Conservation (phyloP, 2,797 vertebrate species). For the Etheostoma perlongum region DNA sequence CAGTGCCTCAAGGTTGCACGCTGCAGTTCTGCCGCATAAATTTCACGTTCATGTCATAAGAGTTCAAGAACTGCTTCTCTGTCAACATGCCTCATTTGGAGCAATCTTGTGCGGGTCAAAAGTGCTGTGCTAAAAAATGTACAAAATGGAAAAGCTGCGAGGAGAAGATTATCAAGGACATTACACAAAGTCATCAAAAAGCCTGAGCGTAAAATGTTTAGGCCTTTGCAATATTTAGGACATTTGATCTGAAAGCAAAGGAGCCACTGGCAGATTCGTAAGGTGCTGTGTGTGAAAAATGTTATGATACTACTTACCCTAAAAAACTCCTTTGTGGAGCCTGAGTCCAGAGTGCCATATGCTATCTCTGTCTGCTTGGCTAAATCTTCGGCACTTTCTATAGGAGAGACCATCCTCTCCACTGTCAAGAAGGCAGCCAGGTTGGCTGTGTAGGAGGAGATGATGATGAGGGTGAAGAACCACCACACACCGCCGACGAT, state of each 20-base stretch:
- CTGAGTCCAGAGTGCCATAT: constrained; percentile 98
- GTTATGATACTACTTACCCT: constrained; percentile 89
- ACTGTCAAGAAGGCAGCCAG: constrained; percentile 99
- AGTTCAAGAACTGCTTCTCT: constrained; percentile 72
- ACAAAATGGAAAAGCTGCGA: constrained; percentile 46
- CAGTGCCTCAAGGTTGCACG: constrained; percentile 78
- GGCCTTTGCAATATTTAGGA: constrained; percentile 20
- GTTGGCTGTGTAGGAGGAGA: constrained; percentile 99
- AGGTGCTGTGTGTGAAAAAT: constrained; percentile 18
- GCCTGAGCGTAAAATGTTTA: constrained; percentile 30
- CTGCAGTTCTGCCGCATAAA: constrained; percentile 74
- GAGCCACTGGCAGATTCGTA: constrained; percentile 8
- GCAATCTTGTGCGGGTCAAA: constrained; percentile 64
- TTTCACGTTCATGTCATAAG: constrained; percentile 70
- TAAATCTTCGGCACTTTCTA: constrained; percentile 98
- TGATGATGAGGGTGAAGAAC: constrained; percentile 99
- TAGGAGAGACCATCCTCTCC: constrained; percentile 99
- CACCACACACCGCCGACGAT: constrained; percentile 99
- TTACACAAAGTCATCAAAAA: constrained; percentile 23
- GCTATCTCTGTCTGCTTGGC: constrained; percentile 99
- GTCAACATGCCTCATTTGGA: constrained; percentile 74
- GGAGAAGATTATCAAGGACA: constrained; percentile 58
- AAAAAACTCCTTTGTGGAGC: constrained; percentile 99
- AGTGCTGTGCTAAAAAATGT: constrained; percentile 46
- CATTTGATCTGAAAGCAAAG: constrained; percentile 26